Evolutionary conservation across 2,888 invertebrate species (phyloP).

Genomic region (Pachymerium ferrugineum): DNA sequence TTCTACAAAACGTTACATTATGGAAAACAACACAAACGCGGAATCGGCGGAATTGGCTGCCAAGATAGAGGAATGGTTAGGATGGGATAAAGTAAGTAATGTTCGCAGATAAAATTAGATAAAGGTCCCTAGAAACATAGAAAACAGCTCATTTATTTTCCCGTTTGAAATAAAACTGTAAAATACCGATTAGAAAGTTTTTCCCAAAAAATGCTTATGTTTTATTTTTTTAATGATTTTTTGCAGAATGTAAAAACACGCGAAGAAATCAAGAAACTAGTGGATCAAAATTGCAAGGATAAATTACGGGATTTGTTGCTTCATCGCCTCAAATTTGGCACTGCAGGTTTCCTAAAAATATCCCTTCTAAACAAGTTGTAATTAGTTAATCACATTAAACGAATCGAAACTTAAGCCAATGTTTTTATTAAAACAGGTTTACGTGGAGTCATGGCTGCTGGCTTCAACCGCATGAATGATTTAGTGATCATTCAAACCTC

Average conservation of each 20-base stretch:
- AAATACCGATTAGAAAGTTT: not conserved
- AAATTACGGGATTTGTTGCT: constrained; percentile 61
- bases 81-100: constrained; percentile 62
- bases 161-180: not conserved
- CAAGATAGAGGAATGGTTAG: constrained; percentile 66
- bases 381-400: not conserved
- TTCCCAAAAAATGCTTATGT: not conserved
- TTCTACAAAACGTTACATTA: no score
- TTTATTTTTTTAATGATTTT: constrained; percentile 31
- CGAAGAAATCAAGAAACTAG: constrained; percentile 59
- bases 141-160: not conserved
- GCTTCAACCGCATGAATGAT: constrained; percentile 92
- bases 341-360: constrained; percentile 58
- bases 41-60: constrained; percentile 53
- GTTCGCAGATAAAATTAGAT: constrained; percentile 25
- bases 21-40: not conserved
- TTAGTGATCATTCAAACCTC: constrained; percentile 85
- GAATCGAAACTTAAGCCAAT: not conserved
- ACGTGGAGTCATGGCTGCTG: constrained; percentile 86
- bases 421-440: constrained; percentile 54
- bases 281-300: constrained; percentile 55
- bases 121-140: not conserved
- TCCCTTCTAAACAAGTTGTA: not conserved
- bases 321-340: constrained; percentile 75
- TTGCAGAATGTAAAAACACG: constrained; percentile 60